Evolutionary conservation across 2,797 vertebrate species (phyloP).

Genomic region (Syndactyla subalaris): DNA sequence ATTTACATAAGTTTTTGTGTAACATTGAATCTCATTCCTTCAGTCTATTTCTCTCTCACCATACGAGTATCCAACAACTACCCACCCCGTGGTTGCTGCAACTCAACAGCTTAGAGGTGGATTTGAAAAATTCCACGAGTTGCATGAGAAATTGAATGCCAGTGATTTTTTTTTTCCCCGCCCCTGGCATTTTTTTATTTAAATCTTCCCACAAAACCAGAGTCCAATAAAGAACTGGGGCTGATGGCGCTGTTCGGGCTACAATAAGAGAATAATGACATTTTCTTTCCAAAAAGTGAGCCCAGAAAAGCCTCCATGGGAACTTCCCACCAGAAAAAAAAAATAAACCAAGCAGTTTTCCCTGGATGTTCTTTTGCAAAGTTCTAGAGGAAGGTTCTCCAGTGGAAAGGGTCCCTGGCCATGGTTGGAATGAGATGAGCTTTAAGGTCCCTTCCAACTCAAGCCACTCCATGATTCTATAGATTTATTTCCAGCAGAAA

Average conservation of each 20-base stretch:
- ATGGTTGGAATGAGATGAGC: background rate
- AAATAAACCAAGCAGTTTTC: background rate
- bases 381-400: background rate
- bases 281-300: background rate
- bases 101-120: background rate
- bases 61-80: background rate
- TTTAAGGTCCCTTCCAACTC: background rate
- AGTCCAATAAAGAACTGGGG: background rate
- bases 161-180: background rate
- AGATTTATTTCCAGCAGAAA: background rate
- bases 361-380: background rate
- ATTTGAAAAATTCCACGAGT: background rate
- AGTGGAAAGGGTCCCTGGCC: background rate
- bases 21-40: background rate
- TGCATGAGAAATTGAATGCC: background rate
- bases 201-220: background rate
- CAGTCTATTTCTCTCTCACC: background rate
- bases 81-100: background rate
- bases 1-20: conserved; percentile 17
- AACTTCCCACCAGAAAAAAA: background rate
- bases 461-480: background rate
- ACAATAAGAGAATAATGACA: background rate
- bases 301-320: background rate
- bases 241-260: background rate
- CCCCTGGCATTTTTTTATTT: background rate